These are phyloP conservation scores for Phortica magna DNA, from an alignment of 2,888 invertebrate genomes.

Conservation along the genomic window DNA sequence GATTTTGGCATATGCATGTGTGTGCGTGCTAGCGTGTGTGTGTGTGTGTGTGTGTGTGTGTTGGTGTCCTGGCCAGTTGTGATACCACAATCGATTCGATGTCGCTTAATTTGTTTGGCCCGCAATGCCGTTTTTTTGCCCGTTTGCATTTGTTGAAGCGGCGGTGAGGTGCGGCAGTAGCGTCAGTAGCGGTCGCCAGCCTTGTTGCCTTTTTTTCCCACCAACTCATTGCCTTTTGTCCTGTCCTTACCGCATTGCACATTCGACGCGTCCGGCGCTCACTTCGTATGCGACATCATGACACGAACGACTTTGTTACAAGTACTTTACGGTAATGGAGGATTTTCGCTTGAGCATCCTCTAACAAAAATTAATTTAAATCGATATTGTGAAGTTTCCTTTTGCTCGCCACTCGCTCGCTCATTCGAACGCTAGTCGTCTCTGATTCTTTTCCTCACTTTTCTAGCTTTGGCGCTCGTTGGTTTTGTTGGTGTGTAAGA, in stretches of 20 bases:
- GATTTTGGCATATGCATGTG: slow-evolving; percentile 3
- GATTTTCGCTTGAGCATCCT: slow-evolving; percentile 77
- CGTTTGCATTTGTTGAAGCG: not conserved
- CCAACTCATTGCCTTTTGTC: slow-evolving; percentile 39
- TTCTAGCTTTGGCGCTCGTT: slow-evolving; percentile 32
- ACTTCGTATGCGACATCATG: slow-evolving; percentile 64
- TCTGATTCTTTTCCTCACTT: slow-evolving; percentile 31
- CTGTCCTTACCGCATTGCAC: slow-evolving; percentile 36
- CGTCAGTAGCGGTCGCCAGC: not conserved
- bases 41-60: slow-evolving; percentile 3
- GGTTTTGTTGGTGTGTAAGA: slow-evolving; percentile 37
- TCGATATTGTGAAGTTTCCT: slow-evolving; percentile 71
- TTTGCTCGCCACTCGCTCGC: not conserved
- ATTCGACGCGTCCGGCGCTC: slow-evolving; percentile 51
- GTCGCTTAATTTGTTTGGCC: slow-evolving; percentile 74
- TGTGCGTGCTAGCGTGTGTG: not conserved
- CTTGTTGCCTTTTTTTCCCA: slow-evolving; percentile 28
- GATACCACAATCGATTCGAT: slow-evolving; percentile 42
- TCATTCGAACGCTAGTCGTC: not conserved
- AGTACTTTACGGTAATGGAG: slow-evolving; percentile 78
- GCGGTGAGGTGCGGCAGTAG: too few relatives aligned
- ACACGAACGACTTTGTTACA: slow-evolving; percentile 73
- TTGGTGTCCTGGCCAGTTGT: not conserved
- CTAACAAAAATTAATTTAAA: slow-evolving; percentile 78
- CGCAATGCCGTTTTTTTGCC: slow-evolving; percentile 46